Evolutionary conservation across 2,888 invertebrate species (phyloP).

Genomic region (Epirrita christyi): DNA sequence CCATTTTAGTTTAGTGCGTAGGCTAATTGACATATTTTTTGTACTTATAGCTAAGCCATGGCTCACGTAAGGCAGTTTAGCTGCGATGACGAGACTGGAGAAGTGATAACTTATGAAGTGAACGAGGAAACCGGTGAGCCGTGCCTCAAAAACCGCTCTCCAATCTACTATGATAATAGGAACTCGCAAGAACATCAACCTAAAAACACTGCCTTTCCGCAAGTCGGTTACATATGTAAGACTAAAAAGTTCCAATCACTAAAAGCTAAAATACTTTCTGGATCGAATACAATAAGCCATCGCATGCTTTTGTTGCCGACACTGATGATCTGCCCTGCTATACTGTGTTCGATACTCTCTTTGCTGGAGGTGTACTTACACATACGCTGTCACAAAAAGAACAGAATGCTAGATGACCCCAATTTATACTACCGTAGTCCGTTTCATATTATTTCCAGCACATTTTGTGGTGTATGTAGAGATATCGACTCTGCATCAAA

Average conservation of each 20-base stretch:
- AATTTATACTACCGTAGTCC: slow-evolving; percentile 88
- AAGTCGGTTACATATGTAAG: slow-evolving; percentile 56
- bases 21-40: not conserved
- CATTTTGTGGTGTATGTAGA: slow-evolving; percentile 88
- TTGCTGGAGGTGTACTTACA: slow-evolving; percentile 87
- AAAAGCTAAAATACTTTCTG: slow-evolving; percentile 67
- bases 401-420: slow-evolving; percentile 83
- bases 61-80: slow-evolving; percentile 51
- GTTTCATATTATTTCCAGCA: slow-evolving; percentile 87
- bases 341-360: slow-evolving; percentile 78
- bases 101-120: slow-evolving; percentile 67
- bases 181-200: slow-evolving; percentile 16
- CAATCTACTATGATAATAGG: slow-evolving; percentile 6
- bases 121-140: slow-evolving; percentile 84
- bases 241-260: slow-evolving; percentile 65
- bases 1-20: not conserved
- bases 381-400: slow-evolving; percentile 88
- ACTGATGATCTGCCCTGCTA: slow-evolving; percentile 82
- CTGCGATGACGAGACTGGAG: slow-evolving; percentile 82
- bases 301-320: slow-evolving; percentile 86
- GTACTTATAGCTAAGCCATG: slow-evolving; percentile 40
- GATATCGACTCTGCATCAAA: slow-evolving; percentile 86
- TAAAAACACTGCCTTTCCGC: slow-evolving; percentile 50
- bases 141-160: slow-evolving; percentile 30
- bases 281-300: slow-evolving; percentile 69